A percentile compares a stretch with the other conserved stretches of the same genome.
These are phyloP conservation scores for Xerus rutilus DNA, from an alignment of 2,797 vertebrate genomes.

Conservation along the genomic window DNA sequence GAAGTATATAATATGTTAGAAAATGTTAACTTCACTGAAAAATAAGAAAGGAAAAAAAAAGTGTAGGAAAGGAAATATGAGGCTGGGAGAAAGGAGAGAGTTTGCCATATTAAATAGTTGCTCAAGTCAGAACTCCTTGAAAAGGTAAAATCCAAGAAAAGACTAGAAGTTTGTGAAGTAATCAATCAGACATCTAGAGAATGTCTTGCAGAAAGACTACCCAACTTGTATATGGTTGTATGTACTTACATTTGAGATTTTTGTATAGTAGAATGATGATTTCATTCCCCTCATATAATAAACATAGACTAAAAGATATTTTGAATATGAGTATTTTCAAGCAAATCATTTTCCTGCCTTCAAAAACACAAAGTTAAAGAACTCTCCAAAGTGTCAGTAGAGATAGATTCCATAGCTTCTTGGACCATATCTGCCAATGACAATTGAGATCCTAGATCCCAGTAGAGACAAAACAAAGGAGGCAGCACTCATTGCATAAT, in stretches of 20 bases:
- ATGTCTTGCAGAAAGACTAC: background rate
- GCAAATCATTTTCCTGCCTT: conserved; percentile 35
- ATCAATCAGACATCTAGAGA: background rate
- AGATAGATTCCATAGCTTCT: background rate
- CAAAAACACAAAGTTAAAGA: background rate
- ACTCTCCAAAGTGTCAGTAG: background rate
- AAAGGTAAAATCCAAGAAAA: background rate
- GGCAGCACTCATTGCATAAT: background rate
- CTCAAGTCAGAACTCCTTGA: background rate
- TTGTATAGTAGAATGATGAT: background rate
- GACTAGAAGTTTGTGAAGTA: background rate
- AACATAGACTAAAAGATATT: background rate
- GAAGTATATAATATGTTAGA: background rate
- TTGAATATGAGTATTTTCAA: background rate
- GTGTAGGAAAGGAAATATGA: background rate
- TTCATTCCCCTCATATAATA: background rate
- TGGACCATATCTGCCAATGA: background rate
- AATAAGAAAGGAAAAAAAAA: background rate
- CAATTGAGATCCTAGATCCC: background rate
- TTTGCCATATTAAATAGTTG: background rate
- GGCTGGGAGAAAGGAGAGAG: background rate
- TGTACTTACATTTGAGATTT: background rate
- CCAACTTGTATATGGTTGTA: background rate
- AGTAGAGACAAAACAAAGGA: conserved; percentile 8
- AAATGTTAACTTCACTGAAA: background rate